Evolutionary conservation across 2,888 invertebrate genomes (phyloP), one percentile per base, ranked within the genome.

Genomic region (Dolichomitus sp.): DNA sequence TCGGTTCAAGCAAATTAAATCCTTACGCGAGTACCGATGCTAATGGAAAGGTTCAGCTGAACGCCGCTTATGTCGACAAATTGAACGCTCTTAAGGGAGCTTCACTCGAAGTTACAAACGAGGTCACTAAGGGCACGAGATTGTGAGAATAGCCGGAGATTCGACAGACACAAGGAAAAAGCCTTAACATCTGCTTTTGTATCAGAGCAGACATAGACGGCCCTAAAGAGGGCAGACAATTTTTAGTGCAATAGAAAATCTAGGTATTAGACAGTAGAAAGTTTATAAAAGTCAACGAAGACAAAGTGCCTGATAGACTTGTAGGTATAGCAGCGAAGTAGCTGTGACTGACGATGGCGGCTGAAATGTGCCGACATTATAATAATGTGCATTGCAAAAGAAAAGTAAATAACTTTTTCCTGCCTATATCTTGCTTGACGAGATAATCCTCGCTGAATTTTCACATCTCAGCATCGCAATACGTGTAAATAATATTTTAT

Each of bases 81-180:
- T 88, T 93, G n/a, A 91, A 92, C 40, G 91, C 91, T 0, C 80
- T 93, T 7, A 93, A 93, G 81, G 88, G 84, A 50, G 91, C 85
- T 27, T 92, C 93, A 2, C 85, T 93, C 7, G 93, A 93, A 14
- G 93, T 93, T 63, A 92, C 93, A 61, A 92, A 90, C 82, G 93
- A 93, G 85, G 89, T 93, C 33, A 89, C 87, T 50, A 93, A 93
- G 65, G 92, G 92, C 52, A 93, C 93, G 40, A 91, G 89, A 84
- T 89, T 93, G 42, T 93, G 84, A 65, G 40, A 63, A 23, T 37
- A 17, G 12, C 33, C 17, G 37, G 91, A 50, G 27, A 42, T 37
- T 48, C 2, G 42, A 52, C 40, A 3, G 7, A n/a, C n/a, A 40
- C 1, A n/a, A 27, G 37, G 11, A 48, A 65, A 59, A 48, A 68